Evolutionary conservation across 2,113 vertebrate genomes (phyloP).

Genomic region (Genyomyrus donnyi): DNA sequence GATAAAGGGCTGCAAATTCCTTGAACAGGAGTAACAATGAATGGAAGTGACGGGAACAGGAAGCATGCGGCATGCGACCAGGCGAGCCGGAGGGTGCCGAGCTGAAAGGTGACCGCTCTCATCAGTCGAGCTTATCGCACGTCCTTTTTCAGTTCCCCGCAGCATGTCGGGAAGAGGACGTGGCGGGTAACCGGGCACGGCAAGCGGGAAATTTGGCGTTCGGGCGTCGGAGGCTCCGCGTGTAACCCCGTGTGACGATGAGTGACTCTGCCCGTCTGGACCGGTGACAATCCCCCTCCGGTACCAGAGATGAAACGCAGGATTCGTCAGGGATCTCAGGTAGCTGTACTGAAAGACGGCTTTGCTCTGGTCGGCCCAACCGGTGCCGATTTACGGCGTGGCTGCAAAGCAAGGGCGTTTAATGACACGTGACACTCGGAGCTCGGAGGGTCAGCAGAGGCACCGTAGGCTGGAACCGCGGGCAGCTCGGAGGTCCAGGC

Average conservation of each 20-base stretch:
- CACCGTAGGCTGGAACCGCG: background rate
- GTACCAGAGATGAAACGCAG: background rate
- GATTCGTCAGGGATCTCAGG: background rate
- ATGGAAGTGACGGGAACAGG: background rate
- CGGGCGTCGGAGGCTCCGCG: background rate
- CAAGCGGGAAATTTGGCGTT: background rate
- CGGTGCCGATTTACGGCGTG: background rate
- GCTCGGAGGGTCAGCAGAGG: background rate
- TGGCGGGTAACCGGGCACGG: background rate
- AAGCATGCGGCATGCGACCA: background rate
- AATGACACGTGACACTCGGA: background rate
- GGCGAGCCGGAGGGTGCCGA: background rate
- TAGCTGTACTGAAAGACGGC: background rate
- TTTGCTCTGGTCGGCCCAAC: no score
- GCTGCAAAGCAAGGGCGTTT: background rate
- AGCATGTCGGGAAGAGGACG: no score
- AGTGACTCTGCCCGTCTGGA: background rate
- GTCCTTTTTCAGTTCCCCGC: background rate
- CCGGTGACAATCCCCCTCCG: background rate
- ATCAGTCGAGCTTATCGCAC: background rate
- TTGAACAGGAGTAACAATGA: background rate
- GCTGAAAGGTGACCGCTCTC: background rate
- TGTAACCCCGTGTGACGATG: background rate
- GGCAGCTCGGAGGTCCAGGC: background rate
- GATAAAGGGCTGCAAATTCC: background rate